phyloP scores from a whole-genome alignment of 35 echinoderm and acorn worm genomes.

The Ophiothrix spiculata region DNA sequence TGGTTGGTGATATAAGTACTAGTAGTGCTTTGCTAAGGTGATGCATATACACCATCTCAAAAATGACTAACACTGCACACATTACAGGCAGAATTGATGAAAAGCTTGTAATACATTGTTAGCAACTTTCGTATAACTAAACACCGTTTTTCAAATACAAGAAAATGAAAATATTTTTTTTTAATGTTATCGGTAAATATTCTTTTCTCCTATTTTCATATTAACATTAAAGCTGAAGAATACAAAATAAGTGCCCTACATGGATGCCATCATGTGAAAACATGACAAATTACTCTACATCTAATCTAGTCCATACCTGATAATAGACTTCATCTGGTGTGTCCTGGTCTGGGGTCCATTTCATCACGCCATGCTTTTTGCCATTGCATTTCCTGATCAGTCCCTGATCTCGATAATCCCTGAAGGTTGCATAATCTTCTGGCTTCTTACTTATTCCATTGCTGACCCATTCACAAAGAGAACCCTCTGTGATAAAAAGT shows the following conservation, averaged over 20 bases:
- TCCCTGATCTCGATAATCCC: conserved; percentile 13
- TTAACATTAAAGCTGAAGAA: background rate
- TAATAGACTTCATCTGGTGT: conserved; percentile 79
- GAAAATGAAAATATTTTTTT: background rate
- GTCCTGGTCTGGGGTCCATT: conserved; percentile 61
- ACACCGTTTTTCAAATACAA: background rate
- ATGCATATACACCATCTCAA: too few relatives aligned
- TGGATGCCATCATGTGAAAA: background rate
- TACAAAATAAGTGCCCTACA: background rate
- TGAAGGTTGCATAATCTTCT: conserved; percentile 51
- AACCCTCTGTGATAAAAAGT: conserved; percentile 21
- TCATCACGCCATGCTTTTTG: conserved; percentile 14
- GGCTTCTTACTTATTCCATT: conserved; percentile 13
- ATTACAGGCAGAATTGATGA: too few relatives aligned
- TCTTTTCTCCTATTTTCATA: background rate
- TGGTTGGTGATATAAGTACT: too few relatives aligned
- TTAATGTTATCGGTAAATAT: background rate
- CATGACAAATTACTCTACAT: background rate
- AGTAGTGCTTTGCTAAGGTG: too few relatives aligned
- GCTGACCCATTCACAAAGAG: conserved; percentile 47
- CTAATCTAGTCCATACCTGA: conserved; percentile 46
- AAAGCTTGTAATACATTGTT: too few relatives aligned
- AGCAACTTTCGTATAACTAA: background rate
- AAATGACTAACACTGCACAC: too few relatives aligned
- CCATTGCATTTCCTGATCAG: background rate